These are phyloP conservation scores for Corythornis madagascariensis DNA, from an alignment of 2,113 vertebrate species.

Conservation along the genomic window DNA sequence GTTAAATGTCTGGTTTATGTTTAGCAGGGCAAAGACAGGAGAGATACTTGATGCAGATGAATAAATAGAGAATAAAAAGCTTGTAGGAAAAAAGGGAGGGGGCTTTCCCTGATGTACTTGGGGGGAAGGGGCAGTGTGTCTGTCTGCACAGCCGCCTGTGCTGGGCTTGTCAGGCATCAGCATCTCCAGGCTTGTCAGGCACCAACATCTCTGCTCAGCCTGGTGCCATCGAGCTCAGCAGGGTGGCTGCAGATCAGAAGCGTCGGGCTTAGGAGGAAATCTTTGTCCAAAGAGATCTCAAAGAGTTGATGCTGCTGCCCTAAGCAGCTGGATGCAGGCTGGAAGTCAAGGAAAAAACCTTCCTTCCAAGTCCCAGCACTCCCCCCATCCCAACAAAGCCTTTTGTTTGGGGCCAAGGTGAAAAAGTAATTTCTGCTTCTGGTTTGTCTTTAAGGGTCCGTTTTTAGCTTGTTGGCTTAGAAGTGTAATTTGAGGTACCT, in stretches of 20 bases:
- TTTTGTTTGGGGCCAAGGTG: not conserved
- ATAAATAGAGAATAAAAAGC: not conserved
- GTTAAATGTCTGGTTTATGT: not conserved
- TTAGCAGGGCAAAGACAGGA: not conserved
- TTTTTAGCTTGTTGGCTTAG: not conserved
- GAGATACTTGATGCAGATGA: not conserved
- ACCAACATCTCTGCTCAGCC: no score
- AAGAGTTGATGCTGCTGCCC: not conserved
- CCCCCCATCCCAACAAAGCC: not conserved
- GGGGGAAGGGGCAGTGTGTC: not conserved
- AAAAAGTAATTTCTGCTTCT: not conserved
- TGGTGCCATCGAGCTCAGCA: not conserved
- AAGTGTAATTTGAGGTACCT: not conserved
- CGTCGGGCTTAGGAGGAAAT: not conserved
- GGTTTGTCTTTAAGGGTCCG: not conserved
- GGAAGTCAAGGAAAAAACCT: not conserved
- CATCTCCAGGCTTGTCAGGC: not conserved
- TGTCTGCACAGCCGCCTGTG: rapidly evolving
- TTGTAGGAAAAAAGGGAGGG: no score
- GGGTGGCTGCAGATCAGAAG: not conserved
- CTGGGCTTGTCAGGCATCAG: not conserved
- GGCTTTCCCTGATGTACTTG: rapidly evolving
- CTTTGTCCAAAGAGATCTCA: not conserved
- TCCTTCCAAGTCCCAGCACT: rapidly evolving
- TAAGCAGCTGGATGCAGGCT: not conserved